Percentiles rank a stretch among this genome's conserved stretches.
phyloP scores from a whole-genome alignment of 2,888 invertebrate species.

The Pachymerium ferrugineum region DNA sequence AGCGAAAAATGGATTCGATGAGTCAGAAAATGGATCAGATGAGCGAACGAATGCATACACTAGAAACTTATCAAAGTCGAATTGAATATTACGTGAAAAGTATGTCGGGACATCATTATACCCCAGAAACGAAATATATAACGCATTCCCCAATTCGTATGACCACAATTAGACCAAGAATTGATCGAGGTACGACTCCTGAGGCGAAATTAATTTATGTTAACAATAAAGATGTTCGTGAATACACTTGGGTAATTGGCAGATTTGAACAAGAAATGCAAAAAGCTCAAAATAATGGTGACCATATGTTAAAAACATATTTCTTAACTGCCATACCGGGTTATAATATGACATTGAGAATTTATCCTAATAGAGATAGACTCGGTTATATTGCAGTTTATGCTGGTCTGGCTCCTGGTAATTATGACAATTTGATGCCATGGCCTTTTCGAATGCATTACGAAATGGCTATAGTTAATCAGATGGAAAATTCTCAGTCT shows the following conservation, averaged over 20 bases:
- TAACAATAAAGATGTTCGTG: background rate
- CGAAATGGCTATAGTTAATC: background rate
- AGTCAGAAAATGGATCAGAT: background rate
- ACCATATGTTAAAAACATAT: background rate
- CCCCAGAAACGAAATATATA: background rate
- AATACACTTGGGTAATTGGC: background rate
- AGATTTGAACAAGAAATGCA: background rate
- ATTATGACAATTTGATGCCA: background rate
- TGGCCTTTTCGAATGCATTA: background rate
- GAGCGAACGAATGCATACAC: background rate
- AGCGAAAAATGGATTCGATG: background rate
- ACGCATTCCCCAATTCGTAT: background rate
- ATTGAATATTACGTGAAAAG: background rate
- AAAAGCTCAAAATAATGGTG: background rate
- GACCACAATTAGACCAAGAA: background rate
- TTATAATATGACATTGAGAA: background rate
- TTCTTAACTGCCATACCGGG: background rate
- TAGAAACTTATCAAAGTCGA: background rate
- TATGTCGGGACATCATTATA: background rate
- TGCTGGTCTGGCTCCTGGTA: background rate
- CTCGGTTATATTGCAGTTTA: background rate
- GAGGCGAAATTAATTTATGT: background rate
- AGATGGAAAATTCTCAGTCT: too few species aligned
- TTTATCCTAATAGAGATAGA: background rate
- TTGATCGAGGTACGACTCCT: background rate